Evolutionary conservation across 2,888 invertebrate species (phyloP).

Genomic region (Aromia moschata): DNA sequence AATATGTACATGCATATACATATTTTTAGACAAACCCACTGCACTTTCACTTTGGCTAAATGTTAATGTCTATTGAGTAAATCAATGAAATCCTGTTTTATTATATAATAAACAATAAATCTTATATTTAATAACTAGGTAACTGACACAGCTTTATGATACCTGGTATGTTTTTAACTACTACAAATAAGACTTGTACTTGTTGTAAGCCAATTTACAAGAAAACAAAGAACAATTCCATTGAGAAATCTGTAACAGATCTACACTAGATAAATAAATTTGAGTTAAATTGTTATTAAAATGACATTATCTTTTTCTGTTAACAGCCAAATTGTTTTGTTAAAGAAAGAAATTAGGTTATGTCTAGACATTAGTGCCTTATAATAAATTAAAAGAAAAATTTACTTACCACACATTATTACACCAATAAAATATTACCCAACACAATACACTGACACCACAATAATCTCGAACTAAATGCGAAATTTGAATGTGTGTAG

Average conservation of each 20-base stretch:
- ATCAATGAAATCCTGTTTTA: slow-evolving; percentile 10
- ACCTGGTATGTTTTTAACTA: too few species aligned
- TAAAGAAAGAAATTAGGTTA: slow-evolving; percentile 8
- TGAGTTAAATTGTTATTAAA: too few species aligned
- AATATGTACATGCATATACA: slow-evolving; percentile 11
- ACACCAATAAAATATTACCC: slow-evolving; percentile 8
- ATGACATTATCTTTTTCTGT: too few species aligned
- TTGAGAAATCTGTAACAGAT: too few species aligned
- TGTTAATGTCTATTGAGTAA: slow-evolving; percentile 1
- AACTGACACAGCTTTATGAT: too few species aligned
- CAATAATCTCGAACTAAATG: slow-evolving; percentile 29
- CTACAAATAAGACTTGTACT: too few species aligned
- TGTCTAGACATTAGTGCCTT: background rate
- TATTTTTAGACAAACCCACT: slow-evolving; percentile 12
- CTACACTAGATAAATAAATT: too few species aligned
- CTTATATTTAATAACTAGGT: too few species aligned
- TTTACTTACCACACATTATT: slow-evolving; percentile 22
- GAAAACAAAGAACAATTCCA: too few species aligned
- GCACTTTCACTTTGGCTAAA: slow-evolving; percentile 22
- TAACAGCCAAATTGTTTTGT: background rate
- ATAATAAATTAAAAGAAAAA: background rate
- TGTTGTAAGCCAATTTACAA: too few species aligned
- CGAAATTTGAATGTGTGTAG: slow-evolving; percentile 28
- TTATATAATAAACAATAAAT: slow-evolving; percentile 17
- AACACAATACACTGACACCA: slow-evolving; percentile 19